Conservation (phyloP, 2,113 vertebrate species). For the Bucco capensis region DNA sequence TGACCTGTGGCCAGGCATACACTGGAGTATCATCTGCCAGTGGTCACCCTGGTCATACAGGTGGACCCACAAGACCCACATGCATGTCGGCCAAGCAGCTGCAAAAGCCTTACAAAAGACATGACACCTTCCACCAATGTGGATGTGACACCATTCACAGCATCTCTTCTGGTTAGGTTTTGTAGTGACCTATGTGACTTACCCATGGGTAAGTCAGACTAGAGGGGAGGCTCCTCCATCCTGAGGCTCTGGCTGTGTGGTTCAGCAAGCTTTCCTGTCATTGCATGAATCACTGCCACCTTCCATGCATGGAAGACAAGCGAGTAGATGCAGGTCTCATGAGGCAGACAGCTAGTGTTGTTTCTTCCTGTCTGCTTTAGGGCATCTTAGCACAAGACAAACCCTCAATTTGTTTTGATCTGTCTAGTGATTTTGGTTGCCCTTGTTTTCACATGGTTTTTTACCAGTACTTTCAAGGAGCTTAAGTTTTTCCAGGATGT, state of each 20-base stretch:
- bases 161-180: neutral
- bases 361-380: conserved; percentile 7
- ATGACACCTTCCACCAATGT: neutral
- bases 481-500: neutral
- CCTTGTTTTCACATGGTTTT: neutral
- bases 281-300: neutral
- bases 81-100: neutral
- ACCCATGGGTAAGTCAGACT: neutral
- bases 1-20: neutral
- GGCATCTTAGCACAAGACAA: neutral
- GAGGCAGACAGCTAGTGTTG: neutral
- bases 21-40: neutral
- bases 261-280: neutral
- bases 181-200: neutral
- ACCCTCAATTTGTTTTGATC: neutral
- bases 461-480: neutral
- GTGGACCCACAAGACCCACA: neutral
- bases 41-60: neutral
- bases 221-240: neutral
- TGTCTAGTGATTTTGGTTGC: neutral
- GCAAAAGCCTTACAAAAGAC: neutral
- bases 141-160: neutral
- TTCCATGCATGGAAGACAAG: neutral
- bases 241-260: neutral
- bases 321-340: neutral